Base-by-base conservation (phyloP, 2,797 vertebrate species). In the Varecia variegata region DNA sequence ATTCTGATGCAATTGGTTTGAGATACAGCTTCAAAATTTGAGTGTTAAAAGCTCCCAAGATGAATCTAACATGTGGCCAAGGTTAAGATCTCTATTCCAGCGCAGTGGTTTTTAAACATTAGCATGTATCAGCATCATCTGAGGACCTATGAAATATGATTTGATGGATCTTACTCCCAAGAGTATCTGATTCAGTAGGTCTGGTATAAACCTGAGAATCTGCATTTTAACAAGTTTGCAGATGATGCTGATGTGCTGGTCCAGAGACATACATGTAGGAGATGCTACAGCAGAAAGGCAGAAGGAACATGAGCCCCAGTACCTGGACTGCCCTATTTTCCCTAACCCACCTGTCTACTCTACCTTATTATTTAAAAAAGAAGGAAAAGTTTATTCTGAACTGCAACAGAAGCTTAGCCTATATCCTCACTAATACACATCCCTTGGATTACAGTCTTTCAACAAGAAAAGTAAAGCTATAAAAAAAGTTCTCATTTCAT, bases 401-500 rank as follows among this genome's bases (percentile, higher is more conserved):
- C 27, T 47, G 35, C 3, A 91, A 38, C 10, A n/a, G 23, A 20
- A 94, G 32, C 47, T 92, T 93, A 70, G 15, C 20, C 62, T 68
- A 17, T 56, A 32, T 30, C 60, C 68, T 58, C 27, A 68, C 67
- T 35, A n/a, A 83, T 12, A 62, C 2, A 50, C 3, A 52, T 30
- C 9, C 14, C 7, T 77, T 47, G 35, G 38, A 40, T 54, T 56
- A 18, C 14, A 87, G 38, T 71, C 18, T 70, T 92, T 92, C 50
- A 83, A 82, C 1, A 89, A 93, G 76, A 71, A 82, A 65, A 95
- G 30, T 92, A 40, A 76, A 93, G 32, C 77, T 38, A 35, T 35
- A n/a, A n/a, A 94, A 38, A 35, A 12, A 12, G 7, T 38, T 30
- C 58, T 92, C 40, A 65, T 60, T 97, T 91, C 70, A 90, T 85